Percentiles rank a stretch among this genome's conserved stretches.
Evolutionary conservation across 1,140 invertebrate species (phyloP).

Genomic region (Phthorimaea operculella): DNA sequence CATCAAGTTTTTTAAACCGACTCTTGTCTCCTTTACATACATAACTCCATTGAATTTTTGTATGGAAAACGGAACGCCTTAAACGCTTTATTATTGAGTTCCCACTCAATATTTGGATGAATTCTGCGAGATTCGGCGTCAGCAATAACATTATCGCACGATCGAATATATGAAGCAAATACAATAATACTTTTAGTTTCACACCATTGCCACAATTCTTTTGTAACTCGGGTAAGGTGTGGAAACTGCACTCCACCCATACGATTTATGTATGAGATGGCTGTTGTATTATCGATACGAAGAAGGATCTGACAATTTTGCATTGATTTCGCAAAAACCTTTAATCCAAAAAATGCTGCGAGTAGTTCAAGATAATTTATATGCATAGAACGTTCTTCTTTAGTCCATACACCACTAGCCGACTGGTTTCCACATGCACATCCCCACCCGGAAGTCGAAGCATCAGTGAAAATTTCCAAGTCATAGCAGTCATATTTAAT

Average conservation of each 20-base stretch:
- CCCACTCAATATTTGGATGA: conserved; percentile 12
- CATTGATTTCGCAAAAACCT: conserved; percentile 7
- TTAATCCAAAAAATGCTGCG: conserved; percentile 10
- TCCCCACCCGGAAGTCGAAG: conserved; percentile 12
- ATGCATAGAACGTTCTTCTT: conserved; percentile 5
- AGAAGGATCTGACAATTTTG: conserved; percentile 17
- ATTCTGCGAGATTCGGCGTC: conserved; percentile 2
- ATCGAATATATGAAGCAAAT: conserved; percentile 11
- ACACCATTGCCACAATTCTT: conserved; percentile 12
- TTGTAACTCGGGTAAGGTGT: conserved; percentile 8
- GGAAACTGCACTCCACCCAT: conserved; percentile 10
- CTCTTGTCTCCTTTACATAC: too few relatives aligned
- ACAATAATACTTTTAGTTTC: conserved; percentile 6
- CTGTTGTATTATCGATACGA: conserved; percentile 21
- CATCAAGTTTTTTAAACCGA: too few relatives aligned
- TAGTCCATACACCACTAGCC: conserved; percentile 5
- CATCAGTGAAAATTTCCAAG: background rate
- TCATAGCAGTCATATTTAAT: too few relatives aligned
- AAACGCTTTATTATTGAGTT: conserved; percentile 9
- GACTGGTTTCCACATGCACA: conserved; percentile 5
- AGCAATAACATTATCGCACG: conserved; percentile 4
- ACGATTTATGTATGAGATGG: conserved; percentile 30
- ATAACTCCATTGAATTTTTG: too few relatives aligned
- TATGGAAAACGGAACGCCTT: too few relatives aligned
- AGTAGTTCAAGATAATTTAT: conserved; percentile 13